Conservation (phyloP, 1,140 invertebrate genomes). For the Thaumetopoea pityocampa region DNA sequence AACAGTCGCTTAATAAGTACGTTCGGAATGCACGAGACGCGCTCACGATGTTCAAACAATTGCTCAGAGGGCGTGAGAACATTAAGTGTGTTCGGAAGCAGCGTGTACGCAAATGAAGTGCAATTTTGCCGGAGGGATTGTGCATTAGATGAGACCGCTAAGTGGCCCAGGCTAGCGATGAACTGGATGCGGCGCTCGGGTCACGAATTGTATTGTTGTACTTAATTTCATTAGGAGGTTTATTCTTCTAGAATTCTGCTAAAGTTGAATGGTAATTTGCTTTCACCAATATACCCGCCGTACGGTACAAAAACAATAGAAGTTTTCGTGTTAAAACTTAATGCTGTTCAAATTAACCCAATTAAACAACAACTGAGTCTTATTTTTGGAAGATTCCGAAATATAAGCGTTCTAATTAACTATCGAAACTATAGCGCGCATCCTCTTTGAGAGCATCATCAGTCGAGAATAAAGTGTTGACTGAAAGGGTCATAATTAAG, state of each 20-base stretch:
- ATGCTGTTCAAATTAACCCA: slow-evolving; percentile 12
- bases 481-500: slow-evolving; percentile 18
- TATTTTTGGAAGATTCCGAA: too few species aligned
- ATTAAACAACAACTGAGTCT: slow-evolving; percentile 10
- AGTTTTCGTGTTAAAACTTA: slow-evolving; percentile 11
- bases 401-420: slow-evolving; percentile 21
- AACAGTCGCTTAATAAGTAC: slow-evolving; percentile 27
- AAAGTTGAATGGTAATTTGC: slow-evolving; percentile 5
- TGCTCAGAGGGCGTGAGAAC: slow-evolving; percentile 41
- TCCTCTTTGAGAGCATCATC: slow-evolving; percentile 12
- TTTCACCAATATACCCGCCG: too few species aligned
- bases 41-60: slow-evolving; percentile 18
- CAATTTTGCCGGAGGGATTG: slow-evolving; percentile 44
- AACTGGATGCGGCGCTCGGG: slow-evolving; percentile 9
- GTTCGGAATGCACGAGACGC: slow-evolving; percentile 16
- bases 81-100: slow-evolving; percentile 30
- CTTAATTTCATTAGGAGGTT: slow-evolving; percentile 40
- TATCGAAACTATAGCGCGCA: slow-evolving; percentile 10
- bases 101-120: slow-evolving; percentile 52
- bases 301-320: not conserved
- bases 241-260: slow-evolving; percentile 15
- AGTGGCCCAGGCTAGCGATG: slow-evolving; percentile 19
- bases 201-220: slow-evolving; percentile 44
- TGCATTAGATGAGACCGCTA: slow-evolving; percentile 28
- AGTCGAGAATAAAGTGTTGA: slow-evolving; percentile 23